A percentile compares a stretch with the other conserved stretches of the same genome.
Conservation (phyloP, 2,113 vertebrate species). For the Trinectes maculatus region DNA sequence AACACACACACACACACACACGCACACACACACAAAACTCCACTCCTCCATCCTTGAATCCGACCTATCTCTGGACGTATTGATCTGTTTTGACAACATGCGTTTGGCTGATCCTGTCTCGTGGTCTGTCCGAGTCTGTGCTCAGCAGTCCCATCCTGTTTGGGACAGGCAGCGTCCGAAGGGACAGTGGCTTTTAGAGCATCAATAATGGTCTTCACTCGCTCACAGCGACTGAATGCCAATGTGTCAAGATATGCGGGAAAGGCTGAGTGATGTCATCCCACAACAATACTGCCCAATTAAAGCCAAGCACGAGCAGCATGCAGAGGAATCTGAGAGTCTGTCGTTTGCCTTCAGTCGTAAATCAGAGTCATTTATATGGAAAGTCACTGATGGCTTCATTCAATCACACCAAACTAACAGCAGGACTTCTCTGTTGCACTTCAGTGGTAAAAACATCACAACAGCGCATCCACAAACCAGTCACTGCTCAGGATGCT, state of each 20-base stretch:
- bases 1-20: conserved; percentile 2
- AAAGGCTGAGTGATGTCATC: conserved; percentile 36
- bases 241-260: conserved; percentile 24
- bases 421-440: not conserved
- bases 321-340: no score
- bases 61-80: conserved; percentile 40
- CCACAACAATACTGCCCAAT: conserved; percentile 30
- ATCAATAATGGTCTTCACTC: conserved; percentile 33
- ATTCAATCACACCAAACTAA: conserved; percentile 1
- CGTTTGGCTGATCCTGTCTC: conserved; percentile 24
- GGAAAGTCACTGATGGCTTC: conserved; percentile 26
- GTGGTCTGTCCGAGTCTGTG: not conserved
- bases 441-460: conserved; percentile 7
- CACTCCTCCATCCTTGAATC: conserved; percentile 20
- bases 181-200: conserved; percentile 44
- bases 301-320: conserved; percentile 21
- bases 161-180: conserved; percentile 10
- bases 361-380: conserved; percentile 33
- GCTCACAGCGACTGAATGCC: conserved; percentile 17
- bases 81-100: conserved; percentile 67
- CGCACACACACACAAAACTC: not conserved
- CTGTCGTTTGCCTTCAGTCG: conserved; percentile 14
- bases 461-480: not conserved
- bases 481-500: not conserved
- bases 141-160: conserved; percentile 12